A percentile compares a stretch with the other conserved stretches of the same genome.
phyloP scores from a whole-genome alignment of 2,113 vertebrate genomes.

The Lampris incognitus region DNA sequence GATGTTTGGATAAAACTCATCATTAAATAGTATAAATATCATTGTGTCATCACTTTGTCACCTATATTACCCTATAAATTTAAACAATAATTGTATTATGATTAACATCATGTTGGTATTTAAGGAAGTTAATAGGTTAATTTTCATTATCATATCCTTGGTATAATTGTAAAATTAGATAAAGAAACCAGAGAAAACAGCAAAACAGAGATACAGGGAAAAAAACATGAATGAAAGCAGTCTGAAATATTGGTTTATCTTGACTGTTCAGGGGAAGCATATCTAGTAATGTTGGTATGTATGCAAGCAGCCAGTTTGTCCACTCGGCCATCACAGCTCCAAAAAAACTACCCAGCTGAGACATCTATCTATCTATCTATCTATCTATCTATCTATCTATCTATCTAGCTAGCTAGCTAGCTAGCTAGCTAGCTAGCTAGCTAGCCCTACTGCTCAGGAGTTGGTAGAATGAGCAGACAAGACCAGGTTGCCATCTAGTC shows the following conservation, averaged over 20 bases:
- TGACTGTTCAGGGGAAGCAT: slow-evolving; percentile 8
- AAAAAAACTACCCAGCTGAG: no score
- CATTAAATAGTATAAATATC: slow-evolving; percentile 33
- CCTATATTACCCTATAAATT: not conserved
- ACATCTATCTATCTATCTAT: no score
- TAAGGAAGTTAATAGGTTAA: not conserved
- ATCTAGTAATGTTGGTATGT: slow-evolving; percentile 34
- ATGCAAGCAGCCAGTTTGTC: slow-evolving; percentile 1
- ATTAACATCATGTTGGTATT: not conserved
- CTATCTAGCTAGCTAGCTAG: no score
- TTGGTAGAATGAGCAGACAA: slow-evolving; percentile 27
- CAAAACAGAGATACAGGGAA: not conserved
- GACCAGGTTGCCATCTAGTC: slow-evolving; percentile 27
- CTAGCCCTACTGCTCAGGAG: no score
- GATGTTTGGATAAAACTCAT: slow-evolving; percentile 49
- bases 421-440: no score
- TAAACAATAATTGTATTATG: not conserved
- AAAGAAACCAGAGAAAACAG: not conserved
- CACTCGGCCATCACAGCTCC: no score
- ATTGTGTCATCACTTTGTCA: not conserved
- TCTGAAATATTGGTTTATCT: not conserved
- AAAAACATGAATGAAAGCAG: not conserved
- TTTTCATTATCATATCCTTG: no score
- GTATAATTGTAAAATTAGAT: no score
- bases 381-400: no score